phyloP scores from a whole-genome alignment of 2,113 vertebrate genomes.

The Psittacula cyanocephala region DNA sequence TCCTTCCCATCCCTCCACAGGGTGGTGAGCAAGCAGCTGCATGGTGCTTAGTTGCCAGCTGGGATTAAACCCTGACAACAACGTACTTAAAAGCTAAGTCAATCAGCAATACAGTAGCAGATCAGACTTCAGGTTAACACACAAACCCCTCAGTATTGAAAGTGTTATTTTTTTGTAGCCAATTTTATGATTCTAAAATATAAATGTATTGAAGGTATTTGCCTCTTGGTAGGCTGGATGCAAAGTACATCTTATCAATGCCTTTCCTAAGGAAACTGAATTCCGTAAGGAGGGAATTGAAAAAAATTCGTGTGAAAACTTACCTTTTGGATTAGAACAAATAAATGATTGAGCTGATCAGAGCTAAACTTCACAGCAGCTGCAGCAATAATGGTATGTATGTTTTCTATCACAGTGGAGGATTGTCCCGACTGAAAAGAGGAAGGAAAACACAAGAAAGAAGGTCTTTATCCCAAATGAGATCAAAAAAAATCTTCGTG shows the following conservation, averaged over 20 bases:
- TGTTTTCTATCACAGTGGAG: conserved; percentile 98
- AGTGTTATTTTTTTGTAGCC: neutral
- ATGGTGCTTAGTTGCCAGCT: neutral
- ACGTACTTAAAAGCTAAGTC: neutral
- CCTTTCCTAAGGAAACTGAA: neutral
- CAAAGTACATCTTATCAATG: neutral
- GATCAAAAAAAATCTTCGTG: neutral
- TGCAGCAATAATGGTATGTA: conserved; percentile 96
- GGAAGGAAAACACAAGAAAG: neutral
- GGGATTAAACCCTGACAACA: neutral
- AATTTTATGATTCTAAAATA: neutral
- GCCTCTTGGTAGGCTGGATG: neutral
- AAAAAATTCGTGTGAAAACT: neutral
- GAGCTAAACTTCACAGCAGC: conserved; percentile 97
- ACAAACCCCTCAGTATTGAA: neutral
- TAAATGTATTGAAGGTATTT: neutral
- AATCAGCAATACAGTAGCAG: neutral
- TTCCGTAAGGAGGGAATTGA: neutral
- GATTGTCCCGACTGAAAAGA: conserved; percentile 90
- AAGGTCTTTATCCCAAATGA: neutral
- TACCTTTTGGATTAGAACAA: conserved; percentile 97
- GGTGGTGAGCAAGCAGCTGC: neutral
- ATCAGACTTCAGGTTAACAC: neutral
- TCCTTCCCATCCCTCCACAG: neutral
- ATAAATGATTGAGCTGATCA: conserved; percentile 96